phyloP scores from a whole-genome alignment of 2,888 invertebrate genomes.

The Lasioglossum leucozonium region DNA sequence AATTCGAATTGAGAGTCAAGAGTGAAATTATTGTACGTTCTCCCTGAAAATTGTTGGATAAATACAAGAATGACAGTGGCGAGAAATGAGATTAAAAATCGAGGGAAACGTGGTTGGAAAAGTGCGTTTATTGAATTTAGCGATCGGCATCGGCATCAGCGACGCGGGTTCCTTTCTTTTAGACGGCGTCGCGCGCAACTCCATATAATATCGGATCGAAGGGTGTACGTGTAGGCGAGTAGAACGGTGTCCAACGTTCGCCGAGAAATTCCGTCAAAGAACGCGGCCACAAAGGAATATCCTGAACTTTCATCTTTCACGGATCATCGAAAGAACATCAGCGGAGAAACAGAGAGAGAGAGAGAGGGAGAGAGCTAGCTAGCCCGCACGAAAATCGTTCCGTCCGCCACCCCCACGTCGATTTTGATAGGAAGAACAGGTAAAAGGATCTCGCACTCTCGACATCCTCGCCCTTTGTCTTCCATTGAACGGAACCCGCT shows the following conservation, averaged over 20 bases:
- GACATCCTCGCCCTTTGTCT: constrained; percentile 53
- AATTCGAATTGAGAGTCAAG: no score
- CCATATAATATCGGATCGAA: constrained; percentile 1
- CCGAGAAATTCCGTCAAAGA: constrained; percentile 1
- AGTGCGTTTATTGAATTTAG: background rate
- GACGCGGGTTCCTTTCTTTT: background rate
- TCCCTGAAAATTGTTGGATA: no score
- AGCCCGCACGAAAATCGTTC: constrained; percentile 18
- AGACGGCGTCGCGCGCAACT: background rate
- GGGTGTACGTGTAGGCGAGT: background rate
- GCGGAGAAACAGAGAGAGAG: background rate
- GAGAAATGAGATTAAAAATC: no score
- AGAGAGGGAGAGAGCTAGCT: background rate
- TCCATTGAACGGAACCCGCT: constrained; percentile 29
- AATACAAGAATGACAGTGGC: background rate
- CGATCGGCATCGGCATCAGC: background rate
- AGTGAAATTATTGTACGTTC: no score
- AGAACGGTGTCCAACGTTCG: background rate
- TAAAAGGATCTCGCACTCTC: constrained; percentile 15
- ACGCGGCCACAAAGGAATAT: constrained; percentile 15
- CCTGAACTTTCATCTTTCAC: constrained; percentile 17
- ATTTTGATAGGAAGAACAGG: constrained; percentile 17
- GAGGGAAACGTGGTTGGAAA: no score
- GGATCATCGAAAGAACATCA: constrained; percentile 22
- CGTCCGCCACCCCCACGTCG: background rate